Base-by-base conservation (phyloP, 2,797 vertebrate species). In the Sebastes trivittatus region DNA sequence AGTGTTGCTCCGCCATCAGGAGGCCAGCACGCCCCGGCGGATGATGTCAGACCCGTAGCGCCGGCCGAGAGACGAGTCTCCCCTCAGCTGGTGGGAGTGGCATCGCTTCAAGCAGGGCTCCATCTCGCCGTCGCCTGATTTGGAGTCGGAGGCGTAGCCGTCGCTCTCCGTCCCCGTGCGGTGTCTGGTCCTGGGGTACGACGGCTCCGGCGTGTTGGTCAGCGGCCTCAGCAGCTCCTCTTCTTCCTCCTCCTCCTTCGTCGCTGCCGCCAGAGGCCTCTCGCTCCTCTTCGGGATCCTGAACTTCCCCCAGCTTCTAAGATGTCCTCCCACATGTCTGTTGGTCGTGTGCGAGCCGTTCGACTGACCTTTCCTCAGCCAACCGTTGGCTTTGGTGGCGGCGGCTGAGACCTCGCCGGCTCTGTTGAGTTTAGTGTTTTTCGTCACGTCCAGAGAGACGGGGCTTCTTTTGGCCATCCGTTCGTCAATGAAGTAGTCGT, bases 271-370 rank as follows among this genome's bases (percentile, higher is more conserved):
- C 81, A 77, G 94, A 49, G 94, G 96, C 75, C 92, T 95, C 73
- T 97, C 97, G 75, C 95, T 96, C 83, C 97, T 96, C 94, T 97
- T 98, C 67, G 98, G 98, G 96, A 99, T 99, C 87, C 97, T 94
- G 94, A 99, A 99, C 89, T 97, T 98, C 0, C 98, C 98, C 98
- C 98, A 99, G 95, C 96, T 97, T 84, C 96, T 97, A 25, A 96
- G 95, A 0, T 97, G 96, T 86, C 96, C 96, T 1, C 77, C 38
- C 1, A 92, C 90, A 7, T 96, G 90, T 3, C 95, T 91, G 3
- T 89, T 95, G 92, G 96, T 92, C 79, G 95, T 80, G 94, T 96
- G 93, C 76, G 93, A 93, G 81, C 94, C 88, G 77, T 84, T 79
- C 11, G 92, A 66, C 32, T 85, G 92, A 9, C 88, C 80, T 93